These are phyloP conservation scores for Cephonodes hylas DNA, from an alignment of 2,888 invertebrate genomes.

Conservation along the genomic window DNA sequence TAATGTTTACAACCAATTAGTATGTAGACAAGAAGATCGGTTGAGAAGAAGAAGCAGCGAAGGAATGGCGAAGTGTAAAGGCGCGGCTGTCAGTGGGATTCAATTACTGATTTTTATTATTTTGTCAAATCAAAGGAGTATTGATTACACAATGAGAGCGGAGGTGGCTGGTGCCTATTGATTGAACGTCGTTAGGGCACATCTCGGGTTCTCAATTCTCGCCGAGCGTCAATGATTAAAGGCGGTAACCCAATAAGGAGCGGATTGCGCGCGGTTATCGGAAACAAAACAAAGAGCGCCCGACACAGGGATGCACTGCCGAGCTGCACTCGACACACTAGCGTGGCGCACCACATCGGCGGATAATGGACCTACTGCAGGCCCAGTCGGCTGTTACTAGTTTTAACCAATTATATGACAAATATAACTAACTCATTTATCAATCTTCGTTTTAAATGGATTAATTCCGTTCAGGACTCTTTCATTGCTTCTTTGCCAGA, in stretches of 20 bases:
- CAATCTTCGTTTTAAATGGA: too few relatives aligned
- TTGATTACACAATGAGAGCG: slow-evolving; percentile 60
- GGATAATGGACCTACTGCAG: too few relatives aligned
- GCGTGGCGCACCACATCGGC: too few relatives aligned
- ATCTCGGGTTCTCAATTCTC: slow-evolving; percentile 21
- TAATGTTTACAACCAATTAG: too few relatives aligned
- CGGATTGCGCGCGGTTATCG: slow-evolving; percentile 53
- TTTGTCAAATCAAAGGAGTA: slow-evolving; percentile 62
- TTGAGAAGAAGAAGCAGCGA: background rate
- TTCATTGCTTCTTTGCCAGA: too few relatives aligned
- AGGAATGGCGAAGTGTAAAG: slow-evolving; percentile 12
- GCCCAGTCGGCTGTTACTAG: too few relatives aligned
- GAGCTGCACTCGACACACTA: background rate
- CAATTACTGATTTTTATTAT: slow-evolving; percentile 57
- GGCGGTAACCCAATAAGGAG: slow-evolving; percentile 72
- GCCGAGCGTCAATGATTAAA: slow-evolving; percentile 64
- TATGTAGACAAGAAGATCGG: too few relatives aligned
- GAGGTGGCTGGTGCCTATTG: slow-evolving; percentile 39
- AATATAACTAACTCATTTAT: too few relatives aligned
- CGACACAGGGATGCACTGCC: slow-evolving; percentile 11
- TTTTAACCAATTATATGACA: too few relatives aligned
- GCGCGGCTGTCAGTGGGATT: slow-evolving; percentile 41
- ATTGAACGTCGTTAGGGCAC: slow-evolving; percentile 54
- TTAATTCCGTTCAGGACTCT: too few relatives aligned
- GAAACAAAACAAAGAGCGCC: slow-evolving; percentile 65